Evolutionary conservation across 2,888 invertebrate genomes (phyloP), one percentile per base, ranked within the genome.

Genomic region (Rhogogaster chlorosoma): DNA sequence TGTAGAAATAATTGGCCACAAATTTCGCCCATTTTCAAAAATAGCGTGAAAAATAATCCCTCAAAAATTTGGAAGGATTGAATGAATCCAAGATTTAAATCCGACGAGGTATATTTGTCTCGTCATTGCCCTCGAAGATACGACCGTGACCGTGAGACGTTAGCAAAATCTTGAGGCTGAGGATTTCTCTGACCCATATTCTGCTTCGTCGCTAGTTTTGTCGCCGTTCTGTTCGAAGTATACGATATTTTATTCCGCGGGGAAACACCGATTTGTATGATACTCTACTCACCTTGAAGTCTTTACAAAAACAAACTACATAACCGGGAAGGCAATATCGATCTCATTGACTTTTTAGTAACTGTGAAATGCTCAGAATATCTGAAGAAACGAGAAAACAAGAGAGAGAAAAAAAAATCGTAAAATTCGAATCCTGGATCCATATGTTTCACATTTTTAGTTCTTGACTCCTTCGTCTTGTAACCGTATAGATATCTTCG

Each of bases 101-200:
- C 22, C 4, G 22, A 12, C 12, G 71, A 42, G 22, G 6, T 73
- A 10, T 4, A 1, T 18, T 12, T 10, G 1, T 36, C 42, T n/a
- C 2, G 29, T 15, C 2, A n/a, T 29, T 36, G 77, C n/a, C 77
- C 77, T 32, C 29, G 80, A 61, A 61, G 4, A 22, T 7, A 15
- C 38, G 61, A 61, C n/a, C 22, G 2, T 80, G 80, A 10, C 38
- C 61, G 36, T 36, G 6, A 38, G 15, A 26, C 29, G 36, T 38
- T 15, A 15, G 22, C 10, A 22, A 61, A 38, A 22, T 80, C 36
- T 53, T n/a, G 38, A 77, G 49, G 53, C 18, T 38, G 80, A 38
- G 22, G 80, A 80, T 80, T 80, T 80, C 80, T 80, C 61, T 61
- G 57, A 80, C 80, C 80, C 26, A 38, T 38, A n/a, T 80, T 61